Evolutionary conservation across 2,797 vertebrate genomes (phyloP), one percentile per base, ranked within the genome.

Genomic region (Otolemur crassicaudatus): DNA sequence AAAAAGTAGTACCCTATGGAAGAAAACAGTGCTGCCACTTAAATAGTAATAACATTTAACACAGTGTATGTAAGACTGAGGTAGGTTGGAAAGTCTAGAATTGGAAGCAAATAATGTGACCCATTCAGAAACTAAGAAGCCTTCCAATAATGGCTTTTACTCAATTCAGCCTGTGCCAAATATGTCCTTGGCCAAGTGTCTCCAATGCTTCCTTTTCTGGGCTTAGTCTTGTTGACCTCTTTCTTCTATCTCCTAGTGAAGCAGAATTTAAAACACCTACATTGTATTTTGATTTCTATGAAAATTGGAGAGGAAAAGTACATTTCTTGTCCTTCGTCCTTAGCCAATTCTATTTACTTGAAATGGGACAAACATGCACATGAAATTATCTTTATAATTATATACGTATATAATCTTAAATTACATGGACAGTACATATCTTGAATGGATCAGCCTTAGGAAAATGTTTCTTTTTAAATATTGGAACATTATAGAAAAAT

Each of bases 401-500:
- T 53, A 69, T n/a, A 60, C 25, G 25, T 86, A 60, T 81, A 40
- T 90, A 91, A 73, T 93, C 94, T 95, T 81, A 96, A 86, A 56
- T 87, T 76, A 87, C 86, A 46, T 91, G 67, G 31, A 37, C 91
- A 86, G 83, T 91, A 40, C 27, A 63, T 95, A 79, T 94, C 92
- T 93, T 67, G 76, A 97, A 96, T 96, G 91, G 93, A 97, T 97
- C 94, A 43, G 86, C 91, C 97, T 97, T 49, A 65, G 46, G 67
- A 93, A 98, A 97, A 96, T 97, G 95, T 92, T 96, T 98, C 87
- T 94, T 89, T 90, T 87, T 17, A 90, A 94, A 87, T 82, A 89
- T 92, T 96, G 46, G 90, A 95, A 96, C 94, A 97, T 97, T 95
- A 96, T 97, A 96, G 90, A 80, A 83, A 97, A 98, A 98, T 91